Evolutionary conservation across 2,888 invertebrate species (phyloP).

Genomic region (Apodemia hepburni): DNA sequence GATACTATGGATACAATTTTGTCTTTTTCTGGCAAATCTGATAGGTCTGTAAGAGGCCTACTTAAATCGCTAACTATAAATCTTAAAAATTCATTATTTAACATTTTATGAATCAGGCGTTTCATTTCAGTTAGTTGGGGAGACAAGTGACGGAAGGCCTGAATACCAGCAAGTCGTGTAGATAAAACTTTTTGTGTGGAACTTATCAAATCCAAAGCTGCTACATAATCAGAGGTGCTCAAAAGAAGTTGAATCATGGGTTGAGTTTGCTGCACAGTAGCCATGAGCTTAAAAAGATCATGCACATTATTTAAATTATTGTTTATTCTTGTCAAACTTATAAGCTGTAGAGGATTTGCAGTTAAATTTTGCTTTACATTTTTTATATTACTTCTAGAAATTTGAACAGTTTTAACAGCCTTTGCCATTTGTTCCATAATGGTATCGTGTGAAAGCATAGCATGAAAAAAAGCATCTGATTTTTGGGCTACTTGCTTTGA

Average conservation of each 20-base stretch:
- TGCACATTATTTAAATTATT: constrained; percentile 83
- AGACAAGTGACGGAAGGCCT: constrained; percentile 96
- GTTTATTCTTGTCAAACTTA: constrained; percentile 84
- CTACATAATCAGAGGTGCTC: constrained; percentile 97
- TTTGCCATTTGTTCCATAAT: constrained; percentile 96
- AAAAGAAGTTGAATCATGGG: constrained; percentile 96
- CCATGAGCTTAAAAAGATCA: constrained; percentile 93
- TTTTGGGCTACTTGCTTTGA: constrained; percentile 96
- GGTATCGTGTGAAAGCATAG: constrained; percentile 98
- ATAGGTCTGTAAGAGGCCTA: constrained; percentile 82
- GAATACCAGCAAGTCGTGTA: constrained; percentile 94
- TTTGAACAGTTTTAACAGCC: constrained; percentile 88
- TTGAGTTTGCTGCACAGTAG: constrained; percentile 98
- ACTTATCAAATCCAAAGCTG: constrained; percentile 96
- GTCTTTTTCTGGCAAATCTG: constrained; percentile 88
- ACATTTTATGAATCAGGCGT: constrained; percentile 97
- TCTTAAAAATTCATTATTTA: constrained; percentile 95
- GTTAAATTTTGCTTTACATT: constrained; percentile 90
- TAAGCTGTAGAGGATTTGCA: constrained; percentile 88
- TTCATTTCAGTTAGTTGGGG: constrained; percentile 98
- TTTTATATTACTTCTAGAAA: constrained; percentile 87
- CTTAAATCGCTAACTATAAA: constrained; percentile 95
- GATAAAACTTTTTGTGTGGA: constrained; percentile 97
- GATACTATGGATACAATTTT: constrained; percentile 93
- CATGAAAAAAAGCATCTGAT: constrained; percentile 98